Evolutionary conservation across 2,113 vertebrate genomes (phyloP), one percentile per base, ranked within the genome.

Genomic region (Malurus cyaneus): DNA sequence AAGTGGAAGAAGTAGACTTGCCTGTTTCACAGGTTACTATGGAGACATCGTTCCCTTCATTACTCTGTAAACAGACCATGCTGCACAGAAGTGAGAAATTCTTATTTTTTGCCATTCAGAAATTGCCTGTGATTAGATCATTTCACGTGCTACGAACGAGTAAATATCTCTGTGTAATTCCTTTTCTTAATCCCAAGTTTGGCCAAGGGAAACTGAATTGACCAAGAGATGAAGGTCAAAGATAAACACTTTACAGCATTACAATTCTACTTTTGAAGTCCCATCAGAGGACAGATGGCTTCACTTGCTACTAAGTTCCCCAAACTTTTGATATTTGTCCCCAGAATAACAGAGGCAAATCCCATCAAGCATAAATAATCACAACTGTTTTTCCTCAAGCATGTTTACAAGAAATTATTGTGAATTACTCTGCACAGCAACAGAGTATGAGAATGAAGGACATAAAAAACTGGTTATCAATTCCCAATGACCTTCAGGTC

Each of bases 1-100:
- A 44, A 93, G 60, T 74, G 31, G 44, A 93, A 88, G 92, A 94
- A 29, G 41, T 56, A 92, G 79, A 73, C 71, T 88, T 88, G 74
- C 31, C 64, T 92, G 71, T 81, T 94, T 92, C 86, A 70, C 71
- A 92, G 87, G 94, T 96, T 97, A 88, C 95, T 96, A 94, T 95
- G 93, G 92, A 93, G 92, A 96, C 76, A 86, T 92, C 65, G 47
- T 92, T 93, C 44, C 64, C 61, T 93, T 93, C 67, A 60, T 78
- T 95, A 83, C 67, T 86, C 82, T 95, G 60, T 88, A 92, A 90
- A 93, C 72, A 95, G 72, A 73, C 76, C 52, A 46, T 57, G 52
- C 84, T 88, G 64, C 56, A 88, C 54, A 77, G n/a, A 88, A 93
- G 60, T 64, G n/a, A 93, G 67, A 78, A 73, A 44, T 77, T 88